These are phyloP conservation scores for Solenopsis fugax DNA, from an alignment of 1,140 invertebrate genomes.

Conservation along the genomic window DNA sequence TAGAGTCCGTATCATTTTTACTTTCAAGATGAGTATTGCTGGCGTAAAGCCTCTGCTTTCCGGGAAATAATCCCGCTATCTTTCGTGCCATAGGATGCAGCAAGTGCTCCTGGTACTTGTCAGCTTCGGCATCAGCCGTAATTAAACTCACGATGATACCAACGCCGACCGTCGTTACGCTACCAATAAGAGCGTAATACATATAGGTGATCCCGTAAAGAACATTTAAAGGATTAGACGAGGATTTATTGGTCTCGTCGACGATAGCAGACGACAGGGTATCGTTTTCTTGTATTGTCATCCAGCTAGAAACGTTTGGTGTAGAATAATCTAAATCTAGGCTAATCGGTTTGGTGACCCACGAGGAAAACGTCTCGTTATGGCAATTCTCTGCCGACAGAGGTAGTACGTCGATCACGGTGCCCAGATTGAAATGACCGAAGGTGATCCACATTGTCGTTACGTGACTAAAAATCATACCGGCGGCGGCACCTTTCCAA, in stretches of 20 bases:
- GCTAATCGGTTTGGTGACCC: constrained; percentile 82
- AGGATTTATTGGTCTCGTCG: background rate
- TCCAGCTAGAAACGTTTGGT: constrained; percentile 53
- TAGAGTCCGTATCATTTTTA: constrained; percentile 73
- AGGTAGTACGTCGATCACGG: constrained; percentile 85
- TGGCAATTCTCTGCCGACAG: constrained; percentile 89
- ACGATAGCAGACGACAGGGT: constrained; percentile 31
- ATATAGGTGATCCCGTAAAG: constrained; percentile 91
- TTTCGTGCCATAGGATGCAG: constrained; percentile 89
- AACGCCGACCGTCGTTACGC: constrained; percentile 89
- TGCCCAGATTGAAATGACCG: constrained; percentile 88
- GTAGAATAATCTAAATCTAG: background rate
- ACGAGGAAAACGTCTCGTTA: constrained; percentile 89
- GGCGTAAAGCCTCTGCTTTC: constrained; percentile 84
- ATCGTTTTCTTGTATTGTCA: constrained; percentile 40
- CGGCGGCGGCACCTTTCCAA: constrained; percentile 91
- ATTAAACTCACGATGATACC: constrained; percentile 90
- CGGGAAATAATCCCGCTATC: constrained; percentile 87
- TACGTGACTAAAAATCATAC: constrained; percentile 90
- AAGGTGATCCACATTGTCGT: constrained; percentile 90
- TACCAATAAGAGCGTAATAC: constrained; percentile 92
- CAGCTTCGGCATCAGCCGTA: constrained; percentile 88
- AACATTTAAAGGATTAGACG: constrained; percentile 83
- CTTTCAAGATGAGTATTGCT: constrained; percentile 76
- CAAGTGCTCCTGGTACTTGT: constrained; percentile 90